A percentile compares a stretch with the other conserved stretches of the same genome.
phyloP scores from a whole-genome alignment of 2,113 vertebrate species.

The Eptesicus fuscus region DNA sequence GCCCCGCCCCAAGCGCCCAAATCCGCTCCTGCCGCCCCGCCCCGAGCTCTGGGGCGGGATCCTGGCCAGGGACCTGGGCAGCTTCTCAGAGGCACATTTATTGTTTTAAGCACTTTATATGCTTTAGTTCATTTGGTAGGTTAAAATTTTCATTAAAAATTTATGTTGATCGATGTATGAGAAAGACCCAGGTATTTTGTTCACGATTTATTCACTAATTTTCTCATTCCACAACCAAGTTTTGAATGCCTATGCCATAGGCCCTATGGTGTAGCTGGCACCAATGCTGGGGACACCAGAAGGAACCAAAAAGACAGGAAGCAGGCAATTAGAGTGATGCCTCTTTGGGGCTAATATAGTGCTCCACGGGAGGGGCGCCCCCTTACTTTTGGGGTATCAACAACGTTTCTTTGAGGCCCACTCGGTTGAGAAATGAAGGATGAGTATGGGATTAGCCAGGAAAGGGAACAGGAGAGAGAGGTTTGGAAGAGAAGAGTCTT shows the following conservation, averaged over 20 bases:
- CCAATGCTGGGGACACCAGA: background rate
- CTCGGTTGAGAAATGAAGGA: background rate
- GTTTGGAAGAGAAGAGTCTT: background rate
- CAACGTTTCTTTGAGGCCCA: background rate
- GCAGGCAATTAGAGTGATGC: background rate
- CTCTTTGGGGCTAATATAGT: background rate
- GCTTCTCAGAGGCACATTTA: accelerated
- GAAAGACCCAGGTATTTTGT: background rate
- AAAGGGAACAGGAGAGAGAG: background rate
- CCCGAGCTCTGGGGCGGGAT: accelerated
- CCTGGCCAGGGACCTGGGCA: accelerated
- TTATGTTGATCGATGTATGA: background rate
- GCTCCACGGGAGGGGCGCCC: background rate
- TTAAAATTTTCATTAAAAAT: background rate
- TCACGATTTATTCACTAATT: background rate
- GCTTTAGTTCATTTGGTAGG: accelerated
- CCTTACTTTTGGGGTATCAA: background rate
- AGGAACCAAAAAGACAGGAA: background rate
- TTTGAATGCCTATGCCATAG: background rate
- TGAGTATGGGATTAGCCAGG: background rate
- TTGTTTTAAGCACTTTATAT: accelerated
- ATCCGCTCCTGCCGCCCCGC: background rate
- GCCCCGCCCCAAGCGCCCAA: no score
- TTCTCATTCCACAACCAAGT: background rate
- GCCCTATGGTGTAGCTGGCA: background rate